Evolutionary conservation across 2,888 invertebrate genomes (phyloP), one percentile per base, ranked within the genome.

Genomic region (Helicoverpa assulta): DNA sequence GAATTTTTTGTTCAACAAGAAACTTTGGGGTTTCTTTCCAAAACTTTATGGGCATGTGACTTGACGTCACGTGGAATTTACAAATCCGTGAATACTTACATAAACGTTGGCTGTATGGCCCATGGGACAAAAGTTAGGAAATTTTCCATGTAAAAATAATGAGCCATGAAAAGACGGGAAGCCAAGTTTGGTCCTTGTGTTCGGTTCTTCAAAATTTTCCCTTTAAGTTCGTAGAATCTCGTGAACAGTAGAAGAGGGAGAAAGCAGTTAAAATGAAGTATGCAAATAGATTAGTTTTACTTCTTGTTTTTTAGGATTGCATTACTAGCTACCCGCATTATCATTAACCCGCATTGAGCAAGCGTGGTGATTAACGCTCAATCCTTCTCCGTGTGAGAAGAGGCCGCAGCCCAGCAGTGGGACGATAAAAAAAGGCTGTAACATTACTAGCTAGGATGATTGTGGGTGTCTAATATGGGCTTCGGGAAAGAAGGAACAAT

Each of bases 41-140:
- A 61, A 83, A 78, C 69, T 58, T 69, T 6, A 0, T 0, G 6
- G 57, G 29, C 78, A 74, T 74, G 84, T 84, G 82, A 84, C 60
- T 29, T 2, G 10, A 1, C 10, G 26, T 77, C 86, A 82, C 84
- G 84, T 77, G 82, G 79, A 64, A 4, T 5, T 40, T 10, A 65
- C 67, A 67, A 62, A 43, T 0, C 12, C 0, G 19, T 8, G 65
- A 59, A 61, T 8, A 50, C 70, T 82, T 82, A 77, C 70, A 63
- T 67, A 81, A 75, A 70, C 16, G 14, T 18, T 8, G 3, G 0
- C 7, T 56, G 21, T 66, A 53, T 29, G 33, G 51, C 4, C 33
- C 8, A 26, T 47, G n/a, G 53, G 52, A 50, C 5, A 58, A 71
- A 43, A 54, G 29, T 70, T 70, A 5, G 18, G 7, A 57, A 60